phyloP scores from a whole-genome alignment of 2,113 vertebrate species.

The Myxocyprinus asiaticus region DNA sequence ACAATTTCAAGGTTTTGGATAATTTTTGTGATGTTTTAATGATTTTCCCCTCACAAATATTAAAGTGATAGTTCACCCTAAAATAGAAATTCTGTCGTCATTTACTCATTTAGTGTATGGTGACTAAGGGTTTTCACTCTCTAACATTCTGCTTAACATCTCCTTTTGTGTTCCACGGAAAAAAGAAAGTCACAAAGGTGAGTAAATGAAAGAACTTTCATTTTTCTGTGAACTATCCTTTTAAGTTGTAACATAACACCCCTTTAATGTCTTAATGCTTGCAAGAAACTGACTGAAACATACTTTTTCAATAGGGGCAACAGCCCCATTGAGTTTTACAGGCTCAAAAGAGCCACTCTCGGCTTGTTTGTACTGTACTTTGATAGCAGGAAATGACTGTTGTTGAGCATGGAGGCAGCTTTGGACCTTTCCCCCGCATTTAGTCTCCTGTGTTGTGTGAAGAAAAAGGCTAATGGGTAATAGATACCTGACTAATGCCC shows the following conservation, averaged over 20 bases:
- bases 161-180: too few species aligned
- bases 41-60: not conserved
- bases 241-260: not conserved
- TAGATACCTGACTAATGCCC: slow-evolving; percentile 70
- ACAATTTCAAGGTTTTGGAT: not conserved
- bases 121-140: too few species aligned
- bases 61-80: too few species aligned
- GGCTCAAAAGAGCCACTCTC: not conserved
- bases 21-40: not conserved
- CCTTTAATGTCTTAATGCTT: not conserved
- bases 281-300: not conserved
- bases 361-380: slow-evolving; percentile 8
- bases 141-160: too few species aligned
- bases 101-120: too few species aligned
- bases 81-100: too few species aligned
- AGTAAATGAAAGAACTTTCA: too few species aligned
- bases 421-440: slow-evolving; percentile 8
- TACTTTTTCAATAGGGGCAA: slow-evolving; percentile 24
- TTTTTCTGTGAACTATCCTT: too few species aligned
- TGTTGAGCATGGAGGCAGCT: slow-evolving; percentile 39
- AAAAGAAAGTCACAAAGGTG: too few species aligned
- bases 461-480: slow-evolving; percentile 62
- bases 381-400: slow-evolving; percentile 31
- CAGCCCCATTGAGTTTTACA: slow-evolving; percentile 9
- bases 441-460: slow-evolving; percentile 26